A percentile compares a stretch with the other conserved stretches of the same genome.
Evolutionary conservation across 2,113 vertebrate species (phyloP).

Genomic region (Leucosticte australis): DNA sequence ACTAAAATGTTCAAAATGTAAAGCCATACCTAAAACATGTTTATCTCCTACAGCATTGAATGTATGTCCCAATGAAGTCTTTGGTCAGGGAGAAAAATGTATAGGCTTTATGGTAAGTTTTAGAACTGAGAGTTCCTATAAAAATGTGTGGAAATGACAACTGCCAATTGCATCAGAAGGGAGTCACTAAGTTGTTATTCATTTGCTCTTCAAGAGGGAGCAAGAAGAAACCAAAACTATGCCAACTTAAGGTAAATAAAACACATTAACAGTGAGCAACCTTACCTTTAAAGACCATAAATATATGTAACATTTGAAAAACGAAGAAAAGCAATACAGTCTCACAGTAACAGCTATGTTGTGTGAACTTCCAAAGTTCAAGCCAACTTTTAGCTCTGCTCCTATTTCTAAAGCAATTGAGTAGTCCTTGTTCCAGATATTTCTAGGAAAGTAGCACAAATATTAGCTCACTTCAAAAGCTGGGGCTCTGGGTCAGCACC

Average conservation of each 20-base stretch:
- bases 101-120: neutral
- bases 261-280: neutral
- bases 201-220: neutral
- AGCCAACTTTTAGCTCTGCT: neutral
- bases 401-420: neutral
- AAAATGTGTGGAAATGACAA: neutral
- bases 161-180: neutral
- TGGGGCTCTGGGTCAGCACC: neutral
- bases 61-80: neutral
- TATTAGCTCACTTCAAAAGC: neutral
- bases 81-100: neutral
- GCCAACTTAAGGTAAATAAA: neutral
- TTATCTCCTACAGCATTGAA: neutral
- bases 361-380: neutral
- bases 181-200: neutral
- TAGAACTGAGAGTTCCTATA: neutral
- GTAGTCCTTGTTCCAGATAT: neutral
- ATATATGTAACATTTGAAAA: neutral
- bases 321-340: rapidly evolving
- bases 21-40: neutral
- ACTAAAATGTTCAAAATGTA: neutral
- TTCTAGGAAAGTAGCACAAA: neutral
- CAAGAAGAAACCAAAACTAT: neutral
- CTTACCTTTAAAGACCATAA: neutral
- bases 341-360: neutral